Conservation (phyloP, 2,888 invertebrate species). For the Lithophane socia region DNA sequence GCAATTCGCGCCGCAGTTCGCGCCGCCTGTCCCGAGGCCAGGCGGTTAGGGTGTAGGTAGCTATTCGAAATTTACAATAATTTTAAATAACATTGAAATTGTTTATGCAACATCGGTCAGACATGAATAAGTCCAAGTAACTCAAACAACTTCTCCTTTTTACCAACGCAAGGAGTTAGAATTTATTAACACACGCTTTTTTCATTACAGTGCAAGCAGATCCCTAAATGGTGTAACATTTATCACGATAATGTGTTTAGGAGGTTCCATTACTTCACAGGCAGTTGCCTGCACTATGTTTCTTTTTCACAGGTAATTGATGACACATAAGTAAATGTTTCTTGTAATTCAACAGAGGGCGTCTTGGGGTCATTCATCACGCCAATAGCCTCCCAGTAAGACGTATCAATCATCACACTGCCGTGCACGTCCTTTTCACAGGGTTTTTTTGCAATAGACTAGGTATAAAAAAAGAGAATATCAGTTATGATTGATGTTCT, state of each 20-base stretch:
- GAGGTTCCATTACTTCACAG: slow-evolving; percentile 45
- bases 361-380: slow-evolving; percentile 65
- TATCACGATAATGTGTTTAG: slow-evolving; percentile 56
- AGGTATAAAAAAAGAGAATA: slow-evolving; percentile 63
- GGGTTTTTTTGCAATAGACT: slow-evolving; percentile 70
- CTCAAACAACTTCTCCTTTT: not conserved
- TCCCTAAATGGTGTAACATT: slow-evolving; percentile 41
- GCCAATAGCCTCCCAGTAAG: slow-evolving; percentile 57
- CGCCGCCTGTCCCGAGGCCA: too few species aligned
- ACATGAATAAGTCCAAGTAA: not conserved
- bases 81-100: not conserved
- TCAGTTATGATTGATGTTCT: slow-evolving; percentile 71
- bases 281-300: slow-evolving; percentile 53
- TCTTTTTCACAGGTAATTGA: slow-evolving; percentile 54
- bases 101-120: not conserved
- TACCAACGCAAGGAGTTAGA: not conserved
- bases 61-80: too few species aligned
- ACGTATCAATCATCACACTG: slow-evolving; percentile 72
- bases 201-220: slow-evolving; percentile 40
- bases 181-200: slow-evolving; percentile 27
- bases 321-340: slow-evolving; percentile 50
- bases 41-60: too few species aligned
- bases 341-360: slow-evolving; percentile 60
- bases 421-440: slow-evolving; percentile 67
- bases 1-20: too few species aligned